These are phyloP conservation scores for Oryctolagus cuniculus DNA, from an alignment of 2,113 vertebrate species.

Conservation along the genomic window DNA sequence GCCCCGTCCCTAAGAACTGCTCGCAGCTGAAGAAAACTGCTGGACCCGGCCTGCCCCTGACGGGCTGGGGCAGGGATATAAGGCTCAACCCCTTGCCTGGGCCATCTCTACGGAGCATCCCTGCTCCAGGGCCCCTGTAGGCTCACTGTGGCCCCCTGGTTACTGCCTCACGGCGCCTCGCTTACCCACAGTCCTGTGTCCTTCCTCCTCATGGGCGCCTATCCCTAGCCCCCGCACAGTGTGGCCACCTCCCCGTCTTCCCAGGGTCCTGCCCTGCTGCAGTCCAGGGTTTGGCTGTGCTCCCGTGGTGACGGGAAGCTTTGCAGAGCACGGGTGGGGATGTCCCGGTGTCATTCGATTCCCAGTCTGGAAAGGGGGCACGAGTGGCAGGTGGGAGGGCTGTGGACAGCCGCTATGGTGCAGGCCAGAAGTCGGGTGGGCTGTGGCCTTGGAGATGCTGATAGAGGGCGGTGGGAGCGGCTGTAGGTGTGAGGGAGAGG, in stretches of 20 bases:
- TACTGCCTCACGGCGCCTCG: fast-evolving
- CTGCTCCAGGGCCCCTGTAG: neutral
- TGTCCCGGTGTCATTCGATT: neutral
- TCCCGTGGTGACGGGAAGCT: neutral
- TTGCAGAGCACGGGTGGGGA: neutral
- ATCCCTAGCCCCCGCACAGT: neutral
- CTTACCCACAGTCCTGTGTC: neutral
- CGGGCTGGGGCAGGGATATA: fast-evolving
- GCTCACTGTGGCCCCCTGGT: neutral
- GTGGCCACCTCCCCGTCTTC: neutral
- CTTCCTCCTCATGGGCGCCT: neutral
- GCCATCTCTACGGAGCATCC: neutral
- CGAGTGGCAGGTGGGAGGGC: neutral
- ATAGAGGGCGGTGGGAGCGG: fast-evolving
- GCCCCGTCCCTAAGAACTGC: neutral
- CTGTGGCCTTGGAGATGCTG: too few species aligned
- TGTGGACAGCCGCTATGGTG: neutral
- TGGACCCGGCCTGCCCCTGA: neutral
- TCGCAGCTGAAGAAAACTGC: neutral
- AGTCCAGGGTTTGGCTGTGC: neutral
- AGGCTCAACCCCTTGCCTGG: neutral
- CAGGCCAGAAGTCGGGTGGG: neutral
- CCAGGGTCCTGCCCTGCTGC: neutral
- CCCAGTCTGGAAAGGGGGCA: neutral
- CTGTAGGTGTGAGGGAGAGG: too few species aligned